Evolutionary conservation across 2,797 vertebrate species (phyloP).

Genomic region (Masticophis lateralis): DNA sequence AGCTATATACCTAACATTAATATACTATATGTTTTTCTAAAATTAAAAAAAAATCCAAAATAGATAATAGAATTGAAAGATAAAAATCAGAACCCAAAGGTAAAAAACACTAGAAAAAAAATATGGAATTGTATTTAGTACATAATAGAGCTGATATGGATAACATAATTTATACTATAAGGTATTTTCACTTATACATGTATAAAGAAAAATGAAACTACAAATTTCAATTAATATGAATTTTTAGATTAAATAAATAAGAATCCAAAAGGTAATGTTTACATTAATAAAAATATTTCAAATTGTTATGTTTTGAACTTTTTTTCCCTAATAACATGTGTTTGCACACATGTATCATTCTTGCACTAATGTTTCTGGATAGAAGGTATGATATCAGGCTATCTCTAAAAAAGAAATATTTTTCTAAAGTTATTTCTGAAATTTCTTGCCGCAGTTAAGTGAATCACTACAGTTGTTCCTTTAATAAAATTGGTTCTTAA

Average conservation of each 20-base stretch:
- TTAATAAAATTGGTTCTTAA: neutral
- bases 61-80: neutral
- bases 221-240: neutral
- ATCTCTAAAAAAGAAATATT: neutral
- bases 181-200: neutral
- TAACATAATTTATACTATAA: neutral
- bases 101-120: neutral
- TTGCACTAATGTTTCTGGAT: neutral
- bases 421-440: neutral
- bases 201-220: neutral
- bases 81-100: neutral
- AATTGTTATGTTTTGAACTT: neutral
- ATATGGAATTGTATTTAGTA: neutral
- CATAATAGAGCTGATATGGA: neutral
- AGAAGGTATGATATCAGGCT: neutral
- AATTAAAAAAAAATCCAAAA: neutral
- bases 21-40: neutral
- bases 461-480: neutral
- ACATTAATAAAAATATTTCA: neutral
- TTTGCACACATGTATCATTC: neutral
- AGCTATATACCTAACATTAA: neutral
- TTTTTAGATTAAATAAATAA: neutral
- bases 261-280: neutral
- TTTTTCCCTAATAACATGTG: neutral
- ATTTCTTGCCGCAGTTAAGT: neutral